Conservation (phyloP, 2,797 vertebrate species). For the Varecia variegata region DNA sequence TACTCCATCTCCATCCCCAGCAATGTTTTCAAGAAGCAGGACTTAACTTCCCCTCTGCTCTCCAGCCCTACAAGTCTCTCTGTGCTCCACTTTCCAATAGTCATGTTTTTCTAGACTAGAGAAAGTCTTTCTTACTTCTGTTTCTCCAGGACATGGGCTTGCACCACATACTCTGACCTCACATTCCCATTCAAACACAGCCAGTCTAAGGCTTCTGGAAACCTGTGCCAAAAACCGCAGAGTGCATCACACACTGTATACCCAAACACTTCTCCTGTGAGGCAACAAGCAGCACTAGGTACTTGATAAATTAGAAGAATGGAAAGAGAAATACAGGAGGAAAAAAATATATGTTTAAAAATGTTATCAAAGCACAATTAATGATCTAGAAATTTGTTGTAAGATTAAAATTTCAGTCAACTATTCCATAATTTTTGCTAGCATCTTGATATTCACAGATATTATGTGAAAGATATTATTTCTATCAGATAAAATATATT, state of each 20-base stretch:
- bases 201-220: neutral
- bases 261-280: neutral
- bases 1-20: accelerated
- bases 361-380: neutral
- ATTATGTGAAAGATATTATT: neutral
- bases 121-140: neutral
- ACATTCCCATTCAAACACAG: neutral
- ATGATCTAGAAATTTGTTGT: neutral
- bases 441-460: neutral
- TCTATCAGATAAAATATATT: neutral
- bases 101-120: neutral
- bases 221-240: neutral
- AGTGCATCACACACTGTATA: neutral
- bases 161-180: neutral
- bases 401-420: constrained; percentile 29
- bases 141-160: neutral
- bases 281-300: neutral
- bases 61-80: neutral
- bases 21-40: neutral
- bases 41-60: neutral
- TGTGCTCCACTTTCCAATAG: neutral
- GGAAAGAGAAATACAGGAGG: neutral
- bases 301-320: neutral
- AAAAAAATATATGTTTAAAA: neutral
- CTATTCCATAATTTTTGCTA: neutral